Evolutionary conservation across 2,113 vertebrate genomes (phyloP), one percentile per base, ranked within the genome.

Genomic region (Microcebus ravelobensis): DNA sequence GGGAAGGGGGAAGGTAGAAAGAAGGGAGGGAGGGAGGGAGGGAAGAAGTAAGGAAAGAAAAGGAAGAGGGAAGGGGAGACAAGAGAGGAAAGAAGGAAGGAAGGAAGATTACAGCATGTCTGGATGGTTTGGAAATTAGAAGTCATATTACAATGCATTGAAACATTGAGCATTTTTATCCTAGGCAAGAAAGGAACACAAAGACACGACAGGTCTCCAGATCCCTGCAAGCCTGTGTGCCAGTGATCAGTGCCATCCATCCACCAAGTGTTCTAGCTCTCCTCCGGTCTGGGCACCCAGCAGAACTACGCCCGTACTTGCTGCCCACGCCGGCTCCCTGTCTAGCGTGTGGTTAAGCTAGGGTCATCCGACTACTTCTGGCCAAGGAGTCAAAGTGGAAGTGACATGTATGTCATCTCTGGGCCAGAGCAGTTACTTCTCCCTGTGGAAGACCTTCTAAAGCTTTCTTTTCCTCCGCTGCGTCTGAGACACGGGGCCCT

Each of bases 81-180:
- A 17, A 55, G 52, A 14, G 50, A 52, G 50, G 50, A 57, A 55
- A 7, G 18, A 55, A 55, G 6, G 18, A 55, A 55, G 52, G 8
- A 55, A 29, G 70, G 79, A 86, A 91, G 94, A 67, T 17, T 14
- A 4, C 0, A 73, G 8, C 27, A 9, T 90, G 34, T 52, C 61
- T 81, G 15, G 39, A 90, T 52, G 29, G 18, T 88, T 83, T 83
- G 1, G 18, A 70, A 86, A 84, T 6, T 92, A 36, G 84, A 87
- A 90, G 50, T 90, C 50, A 36, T 50, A 91, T 36, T 45, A 55
- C 5, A 48, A 45, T 57, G n/a, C 87, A 10, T 11, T 52, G 52
- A 17, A 92, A 83, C 59, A 74, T 15, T 15, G 82, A 17, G 13
- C 90, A 90, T 50, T 92, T 94, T 93, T 74, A 93, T 59, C 5